Base-by-base conservation (phyloP, 2,888 invertebrate genomes). In the Heliconius charithonia region DNA sequence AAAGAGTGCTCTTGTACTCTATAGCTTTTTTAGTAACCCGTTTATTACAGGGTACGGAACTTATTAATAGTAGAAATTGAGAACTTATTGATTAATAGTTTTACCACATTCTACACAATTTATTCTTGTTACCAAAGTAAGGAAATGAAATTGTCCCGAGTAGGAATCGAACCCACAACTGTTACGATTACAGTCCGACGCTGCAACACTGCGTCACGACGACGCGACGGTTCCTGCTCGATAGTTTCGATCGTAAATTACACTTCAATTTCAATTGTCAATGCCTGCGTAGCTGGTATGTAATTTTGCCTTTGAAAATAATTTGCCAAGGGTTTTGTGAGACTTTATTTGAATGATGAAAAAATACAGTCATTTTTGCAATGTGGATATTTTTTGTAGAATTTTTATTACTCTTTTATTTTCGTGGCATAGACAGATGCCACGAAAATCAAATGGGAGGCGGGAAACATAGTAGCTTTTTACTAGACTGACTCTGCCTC, bases 241-340 rank as follows among this genome's bases (percentile, higher is more conserved):
- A 51, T 51, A 51, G 51, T 51, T 51, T 51, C 59, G 59, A n/a
- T 59, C 84, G 83, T 84, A 87, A 89, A 90, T 89, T 88, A 85
- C 83, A 80, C 79, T 82, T 75, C 75, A 87, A 87, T 88, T 89
- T 89, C 86, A 88, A 86, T 85, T 88, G 89, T 87, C 86, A 89
- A 89, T 90, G 86, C 80, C 83, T 81, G 80, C 78, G 71, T 45
- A 27, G 73, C 41, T 62, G n/a, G 56, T 77, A 62, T 76, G 59
- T 80, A 80, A 78, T 81, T 59, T 81, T 81, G 59, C 71, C 37
- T 73, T 79, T 69, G 56, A 69, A 69, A 16, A 9, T 27, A 63
- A 51, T 59, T 72, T 32, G 72, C 32, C 9, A 27, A 37, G 27
- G 70, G 27, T 27, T 56, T 29, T 29, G 13, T 12, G 25, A 25